A percentile compares a stretch with the other conserved stretches of the same genome.
These are phyloP conservation scores for Stegastes partitus DNA, from an alignment of 2,113 vertebrate species.

Conservation along the genomic window DNA sequence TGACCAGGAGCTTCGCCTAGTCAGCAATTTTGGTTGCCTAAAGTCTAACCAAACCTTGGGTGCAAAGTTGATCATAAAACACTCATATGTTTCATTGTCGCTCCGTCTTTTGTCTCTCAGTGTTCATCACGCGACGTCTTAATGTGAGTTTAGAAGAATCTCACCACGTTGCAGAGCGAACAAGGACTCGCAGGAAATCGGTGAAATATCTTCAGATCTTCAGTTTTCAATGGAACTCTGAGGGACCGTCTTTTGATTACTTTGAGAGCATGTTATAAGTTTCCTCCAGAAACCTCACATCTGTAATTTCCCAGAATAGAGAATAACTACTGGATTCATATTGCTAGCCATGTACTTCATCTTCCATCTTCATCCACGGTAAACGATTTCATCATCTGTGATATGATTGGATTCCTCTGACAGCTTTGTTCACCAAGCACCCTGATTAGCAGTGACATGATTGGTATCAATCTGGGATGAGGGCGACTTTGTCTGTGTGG, in stretches of 20 bases:
- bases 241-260: slow-evolving; percentile 5
- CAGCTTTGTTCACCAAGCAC: slow-evolving; percentile 71
- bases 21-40: neutral
- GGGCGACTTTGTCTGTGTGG: slow-evolving; percentile 31
- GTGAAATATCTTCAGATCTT: slow-evolving; percentile 11
- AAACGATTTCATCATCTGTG: slow-evolving; percentile 70
- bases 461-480: slow-evolving; percentile 64
- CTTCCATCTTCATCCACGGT: slow-evolving; percentile 42
- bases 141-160: neutral
- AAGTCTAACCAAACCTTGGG: too few relatives aligned
- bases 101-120: neutral
- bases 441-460: slow-evolving; percentile 69
- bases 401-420: slow-evolving; percentile 73
- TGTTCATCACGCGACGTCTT: neutral
- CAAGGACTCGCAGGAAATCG: neutral
- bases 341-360: slow-evolving; percentile 52
- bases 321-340: slow-evolving; percentile 50
- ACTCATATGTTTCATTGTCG: too few relatives aligned
- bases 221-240: neutral
- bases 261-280: slow-evolving; percentile 8
- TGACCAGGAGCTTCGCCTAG: neutral
- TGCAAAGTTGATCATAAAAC: too few relatives aligned
- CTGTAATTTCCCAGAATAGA: slow-evolving; percentile 16
- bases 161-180: neutral
- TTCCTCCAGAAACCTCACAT: slow-evolving; percentile 6